Base-by-base conservation (phyloP, 2,888 invertebrate species). In the Pherbina coryleti region DNA sequence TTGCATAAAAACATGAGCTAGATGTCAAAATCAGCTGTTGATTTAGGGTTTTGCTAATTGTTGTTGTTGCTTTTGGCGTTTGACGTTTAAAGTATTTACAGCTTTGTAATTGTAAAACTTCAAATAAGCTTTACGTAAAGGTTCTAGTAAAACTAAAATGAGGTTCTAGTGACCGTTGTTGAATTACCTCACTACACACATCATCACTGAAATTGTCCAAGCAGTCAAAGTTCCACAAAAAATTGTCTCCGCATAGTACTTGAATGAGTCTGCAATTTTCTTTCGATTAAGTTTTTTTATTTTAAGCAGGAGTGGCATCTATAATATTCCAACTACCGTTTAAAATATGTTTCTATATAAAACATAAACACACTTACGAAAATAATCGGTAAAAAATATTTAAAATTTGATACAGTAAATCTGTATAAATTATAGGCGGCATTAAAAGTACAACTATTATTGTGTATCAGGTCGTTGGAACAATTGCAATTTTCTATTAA, bases 391-490 rank as follows among this genome's bases (percentile, higher is more conserved):
- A 83, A 76, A 79, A 85, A 87, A 49, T 84, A 86, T 75, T 85
- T 85, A 0, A 81, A 55, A 79, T 83, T 85, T 11, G 85, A 84
- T 64, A 79, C 37, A 3, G 80, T 14, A 53, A 80, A 83, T 9
- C 70, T 75, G 1, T 78, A 66, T 0, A 84, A 9, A 75, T 84
- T 81, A 8, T 77, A 70, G 0, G 81, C 22, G 0, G 81, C 53
- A 44, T 83, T 80, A 2, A 77, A 44, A 4, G 8, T 55, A 66
- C 88, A 88, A 25, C 81, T 77, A 5, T 80, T 79, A 19, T 83
- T 78, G 79, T 88, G 88, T n/a, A 84, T 34, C 0, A 86, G 57
- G 9, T 85, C 83, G 37, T 81, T 78, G 78, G 86, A 86, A 57
- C 81, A 82, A 25, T 80, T 67, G 78, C 79, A 64, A 11, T 60